These are phyloP conservation scores for Rhorus exstirpatorius DNA, from an alignment of 2,888 invertebrate species.

Conservation along the genomic window DNA sequence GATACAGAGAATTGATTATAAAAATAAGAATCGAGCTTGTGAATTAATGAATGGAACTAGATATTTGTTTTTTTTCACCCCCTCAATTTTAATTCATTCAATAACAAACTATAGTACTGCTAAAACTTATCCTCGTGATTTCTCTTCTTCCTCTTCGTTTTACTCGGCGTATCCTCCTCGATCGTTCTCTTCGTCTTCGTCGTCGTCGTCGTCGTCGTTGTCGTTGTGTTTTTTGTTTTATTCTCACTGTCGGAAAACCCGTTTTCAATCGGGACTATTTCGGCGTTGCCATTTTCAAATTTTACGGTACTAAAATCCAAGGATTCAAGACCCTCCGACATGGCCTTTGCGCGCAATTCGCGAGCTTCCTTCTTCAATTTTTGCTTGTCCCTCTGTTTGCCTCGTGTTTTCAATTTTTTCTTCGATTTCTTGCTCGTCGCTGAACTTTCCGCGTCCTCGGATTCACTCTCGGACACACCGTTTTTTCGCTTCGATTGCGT, in stretches of 20 bases:
- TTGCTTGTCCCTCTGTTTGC: slow-evolving; percentile 82
- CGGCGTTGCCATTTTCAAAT: slow-evolving; percentile 68
- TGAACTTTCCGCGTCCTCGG: slow-evolving; percentile 70
- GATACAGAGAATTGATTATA: slow-evolving; percentile 74
- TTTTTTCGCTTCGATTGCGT: slow-evolving; percentile 68
- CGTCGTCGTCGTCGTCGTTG: slow-evolving; percentile 72
- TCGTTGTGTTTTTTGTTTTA: slow-evolving; percentile 51
- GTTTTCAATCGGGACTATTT: slow-evolving; percentile 70
- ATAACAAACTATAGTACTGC: slow-evolving; percentile 42
- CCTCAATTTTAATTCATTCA: slow-evolving; percentile 33
- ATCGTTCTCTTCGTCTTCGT: slow-evolving; percentile 68
- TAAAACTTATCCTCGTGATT: slow-evolving; percentile 49
- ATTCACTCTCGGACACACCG: slow-evolving; percentile 70
- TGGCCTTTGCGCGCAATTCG: slow-evolving; percentile 85
- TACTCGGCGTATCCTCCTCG: slow-evolving; percentile 68
- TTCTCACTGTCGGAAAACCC: slow-evolving; percentile 63
- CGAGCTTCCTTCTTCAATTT: slow-evolving; percentile 87
- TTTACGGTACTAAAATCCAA: slow-evolving; percentile 81
- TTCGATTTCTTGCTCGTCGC: slow-evolving; percentile 68
- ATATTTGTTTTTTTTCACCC: slow-evolving; percentile 23
- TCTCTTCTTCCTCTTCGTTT: slow-evolving; percentile 78
- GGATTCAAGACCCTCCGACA: slow-evolving; percentile 86
- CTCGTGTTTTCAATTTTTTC: slow-evolving; percentile 81
- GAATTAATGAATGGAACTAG: slow-evolving; percentile 44
- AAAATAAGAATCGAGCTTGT: slow-evolving; percentile 76